Evolutionary conservation across 2,113 vertebrate species (phyloP), one percentile per base, ranked within the genome.

Genomic region (Pollachius pollachius): DNA sequence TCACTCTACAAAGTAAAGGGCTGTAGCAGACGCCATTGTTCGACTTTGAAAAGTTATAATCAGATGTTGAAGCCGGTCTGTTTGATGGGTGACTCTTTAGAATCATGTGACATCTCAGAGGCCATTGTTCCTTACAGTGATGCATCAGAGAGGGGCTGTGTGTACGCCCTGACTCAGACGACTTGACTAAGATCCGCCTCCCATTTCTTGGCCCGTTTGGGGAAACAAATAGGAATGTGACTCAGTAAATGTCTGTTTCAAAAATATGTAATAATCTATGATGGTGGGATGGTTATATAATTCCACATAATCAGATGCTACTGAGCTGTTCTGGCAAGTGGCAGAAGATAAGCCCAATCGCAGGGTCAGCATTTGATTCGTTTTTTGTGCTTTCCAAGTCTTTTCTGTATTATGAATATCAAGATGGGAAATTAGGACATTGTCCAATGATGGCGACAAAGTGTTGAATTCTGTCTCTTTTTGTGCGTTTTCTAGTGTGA

Each of bases 111-210:
- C 54, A 59, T 2, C 21, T 63, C 11, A 16, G 3, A 0, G 0
- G 52, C 62, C 0, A 23, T 27, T 52, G 65, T 27, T 56, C 30
- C 59, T 64, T 80, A 2, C 15, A 21, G 68, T 13, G 70, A 65
- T 27, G 0, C 66, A 67, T 67, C 67, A 80, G 81, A 77, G 60
- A 73, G 69, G 69, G 62, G 13, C 5, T 4, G 64, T 54, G 62
- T 63, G 30, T 48, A 48, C 12, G 41, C 0, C 11, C 41, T 48
- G 41, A 48, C 41, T 48, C 41, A 52, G 72, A 15, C 67, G 72
- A 15, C 67, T 62, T 82, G 81, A 84, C 34, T 83, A 76, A 82
- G 30, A 77, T 64, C 68, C 77, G 52, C 17, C 62, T 52, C 63
- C 63, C 69, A 73, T 74, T 34, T 12, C 67, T 37, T 19, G 62